Evolutionary conservation across 2,888 invertebrate species (phyloP), one percentile per base, ranked within the genome.

Genomic region (Drosophila mettleri): DNA sequence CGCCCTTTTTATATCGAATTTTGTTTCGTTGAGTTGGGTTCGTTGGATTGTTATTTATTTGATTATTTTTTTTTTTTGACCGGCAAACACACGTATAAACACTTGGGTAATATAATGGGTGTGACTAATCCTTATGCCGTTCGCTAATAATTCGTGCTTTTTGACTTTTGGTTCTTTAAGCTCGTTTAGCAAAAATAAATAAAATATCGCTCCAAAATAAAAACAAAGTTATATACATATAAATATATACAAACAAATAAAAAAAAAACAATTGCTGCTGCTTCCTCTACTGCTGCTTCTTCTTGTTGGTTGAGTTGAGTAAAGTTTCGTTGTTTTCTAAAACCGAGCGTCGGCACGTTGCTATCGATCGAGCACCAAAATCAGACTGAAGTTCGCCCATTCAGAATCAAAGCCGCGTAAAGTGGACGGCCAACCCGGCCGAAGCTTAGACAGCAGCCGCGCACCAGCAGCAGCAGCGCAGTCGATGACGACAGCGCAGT

Each of bases 291-390:
- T 61, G 12, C 18, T 18, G 18, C 31, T 61, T 31, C 58, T 52
- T 33, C 39, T 68, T 63, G n/a, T 41, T 59, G 46, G 31, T 70
- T 73, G 57, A 54, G 70, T 48, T 70, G 43, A 61, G 29, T 70
- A 73, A 55, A 60, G 72, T 48, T 70, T 74, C 62, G 64, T 74
- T 22, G 20, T 34, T 45, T 16, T 60, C n/a, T 59, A 51, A 75
- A 83, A 84, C 61, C 80, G 81, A 74, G 82, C 80, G 80, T 79
- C 80, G 82, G 86, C 89, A 89, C 92, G 91, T 90, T 90, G 90
- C 88, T 89, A 90, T 90, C 91, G 91, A 89, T 91, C 91, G 91
- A 91, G 90, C 92, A 92, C 92, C 92, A 92, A 92, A 92, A 89
- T 92, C 92, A 92, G 90, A 92, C 92, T 92, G 91, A 91, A 86